These are phyloP conservation scores for Megalopta genalis DNA, from an alignment of 1,140 invertebrate species.

Conservation along the genomic window DNA sequence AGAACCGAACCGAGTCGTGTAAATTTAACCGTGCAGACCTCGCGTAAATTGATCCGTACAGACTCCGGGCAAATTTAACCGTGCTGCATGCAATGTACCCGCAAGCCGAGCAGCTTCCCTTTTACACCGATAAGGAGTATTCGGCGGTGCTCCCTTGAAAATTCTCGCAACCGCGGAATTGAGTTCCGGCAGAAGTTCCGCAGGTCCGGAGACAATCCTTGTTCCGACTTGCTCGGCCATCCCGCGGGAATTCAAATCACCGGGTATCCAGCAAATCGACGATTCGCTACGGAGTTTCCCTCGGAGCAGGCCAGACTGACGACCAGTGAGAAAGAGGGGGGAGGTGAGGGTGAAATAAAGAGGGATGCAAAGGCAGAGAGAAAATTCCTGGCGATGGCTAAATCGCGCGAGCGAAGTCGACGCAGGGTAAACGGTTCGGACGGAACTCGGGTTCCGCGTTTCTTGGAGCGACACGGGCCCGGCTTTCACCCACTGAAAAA, in stretches of 20 bases:
- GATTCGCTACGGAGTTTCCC: background rate
- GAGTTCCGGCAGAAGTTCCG: background rate
- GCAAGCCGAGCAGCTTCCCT: too few relatives aligned
- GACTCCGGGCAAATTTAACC: too few relatives aligned
- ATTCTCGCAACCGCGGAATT: background rate
- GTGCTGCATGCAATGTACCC: background rate
- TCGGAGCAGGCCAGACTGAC: background rate
- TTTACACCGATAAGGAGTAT: background rate
- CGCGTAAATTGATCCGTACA: too few relatives aligned
- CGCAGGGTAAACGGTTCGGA: background rate
- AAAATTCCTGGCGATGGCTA: background rate
- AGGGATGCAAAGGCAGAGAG: too few relatives aligned
- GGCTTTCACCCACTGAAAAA: background rate
- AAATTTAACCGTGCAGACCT: too few relatives aligned
- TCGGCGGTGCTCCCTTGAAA: background rate
- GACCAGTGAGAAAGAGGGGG: too few relatives aligned
- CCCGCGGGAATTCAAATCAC: slow-evolving; percentile 1
- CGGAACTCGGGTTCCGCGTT: background rate
- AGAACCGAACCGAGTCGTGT: too few relatives aligned
- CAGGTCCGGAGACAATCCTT: background rate
- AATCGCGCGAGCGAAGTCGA: background rate
- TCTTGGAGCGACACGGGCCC: background rate
- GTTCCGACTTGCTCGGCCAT: background rate
- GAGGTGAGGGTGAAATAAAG: too few relatives aligned
- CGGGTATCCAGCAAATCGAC: background rate